Percentiles rank a stretch among this genome's conserved stretches.
phyloP scores from a whole-genome alignment of 2,113 vertebrate species.

The Himantopus leucocephalus region DNA sequence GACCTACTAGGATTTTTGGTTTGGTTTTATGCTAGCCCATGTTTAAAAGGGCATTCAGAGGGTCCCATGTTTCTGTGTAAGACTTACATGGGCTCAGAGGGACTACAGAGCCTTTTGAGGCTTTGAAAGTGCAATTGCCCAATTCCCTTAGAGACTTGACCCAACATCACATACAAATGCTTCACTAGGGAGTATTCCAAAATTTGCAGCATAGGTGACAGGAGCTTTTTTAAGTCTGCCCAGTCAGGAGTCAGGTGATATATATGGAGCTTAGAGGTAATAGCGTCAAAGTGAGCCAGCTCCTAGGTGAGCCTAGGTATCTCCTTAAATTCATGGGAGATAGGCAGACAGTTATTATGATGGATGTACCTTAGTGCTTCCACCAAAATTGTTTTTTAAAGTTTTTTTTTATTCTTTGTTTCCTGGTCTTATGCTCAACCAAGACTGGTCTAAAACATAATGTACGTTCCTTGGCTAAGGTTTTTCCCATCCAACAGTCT shows the following conservation, averaged over 20 bases:
- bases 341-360: neutral
- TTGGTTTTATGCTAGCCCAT: neutral
- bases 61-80: accelerated
- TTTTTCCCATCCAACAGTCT: neutral
- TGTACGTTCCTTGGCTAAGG: neutral
- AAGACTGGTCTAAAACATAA: neutral
- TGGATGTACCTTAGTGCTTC: neutral
- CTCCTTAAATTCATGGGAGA: neutral
- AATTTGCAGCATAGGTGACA: neutral
- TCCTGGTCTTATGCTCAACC: neutral
- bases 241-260: neutral
- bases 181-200: neutral
- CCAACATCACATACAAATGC: neutral
- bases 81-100: neutral
- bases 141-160: neutral
- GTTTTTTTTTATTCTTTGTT: neutral
- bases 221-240: neutral
- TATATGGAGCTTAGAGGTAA: neutral
- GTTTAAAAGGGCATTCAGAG: neutral
- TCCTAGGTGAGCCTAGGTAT: neutral
- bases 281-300: neutral
- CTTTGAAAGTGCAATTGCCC: neutral
- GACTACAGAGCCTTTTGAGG: neutral
- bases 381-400: neutral
- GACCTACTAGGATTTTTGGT: neutral